phyloP scores from a whole-genome alignment of 2,888 invertebrate species.

The Emmelina monodactyla region DNA sequence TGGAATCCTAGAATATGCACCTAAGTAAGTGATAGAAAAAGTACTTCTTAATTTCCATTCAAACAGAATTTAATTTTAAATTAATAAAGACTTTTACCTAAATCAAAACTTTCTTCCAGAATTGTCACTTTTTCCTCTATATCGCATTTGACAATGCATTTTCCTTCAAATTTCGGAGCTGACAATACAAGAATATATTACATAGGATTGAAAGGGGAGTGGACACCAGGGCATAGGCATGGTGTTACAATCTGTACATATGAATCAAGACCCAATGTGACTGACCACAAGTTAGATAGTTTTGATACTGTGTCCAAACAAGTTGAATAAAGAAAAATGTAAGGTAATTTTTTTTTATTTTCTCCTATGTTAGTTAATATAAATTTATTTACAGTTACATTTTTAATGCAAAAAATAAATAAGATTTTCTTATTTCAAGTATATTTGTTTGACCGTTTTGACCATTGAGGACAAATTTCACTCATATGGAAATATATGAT shows the following conservation, averaged over 20 bases:
- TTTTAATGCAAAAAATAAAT: no score
- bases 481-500: no score
- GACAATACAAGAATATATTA: conserved; percentile 89
- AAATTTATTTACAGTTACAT: background rate
- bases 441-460: no score
- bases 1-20: conserved; percentile 86
- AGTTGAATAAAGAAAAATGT: conserved; percentile 62
- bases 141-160: conserved; percentile 87
- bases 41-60: no score
- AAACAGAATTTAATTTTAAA: no score
- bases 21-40: conserved; percentile 73
- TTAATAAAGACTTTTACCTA: no score
- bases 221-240: conserved; percentile 81
- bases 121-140: conserved; percentile 92
- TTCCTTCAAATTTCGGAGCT: conserved; percentile 87
- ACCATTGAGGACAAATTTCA: no score
- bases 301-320: conserved; percentile 68
- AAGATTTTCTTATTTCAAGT: no score
- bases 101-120: conserved; percentile 59
- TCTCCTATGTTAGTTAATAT: background rate
- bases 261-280: conserved; percentile 83
- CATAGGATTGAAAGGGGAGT: conserved; percentile 95
- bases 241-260: conserved; percentile 93
- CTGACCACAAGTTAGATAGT: conserved; percentile 81
- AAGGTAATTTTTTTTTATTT: no score